Conservation (phyloP, 2,797 vertebrate genomes). For the Malacoctenus gilli region DNA sequence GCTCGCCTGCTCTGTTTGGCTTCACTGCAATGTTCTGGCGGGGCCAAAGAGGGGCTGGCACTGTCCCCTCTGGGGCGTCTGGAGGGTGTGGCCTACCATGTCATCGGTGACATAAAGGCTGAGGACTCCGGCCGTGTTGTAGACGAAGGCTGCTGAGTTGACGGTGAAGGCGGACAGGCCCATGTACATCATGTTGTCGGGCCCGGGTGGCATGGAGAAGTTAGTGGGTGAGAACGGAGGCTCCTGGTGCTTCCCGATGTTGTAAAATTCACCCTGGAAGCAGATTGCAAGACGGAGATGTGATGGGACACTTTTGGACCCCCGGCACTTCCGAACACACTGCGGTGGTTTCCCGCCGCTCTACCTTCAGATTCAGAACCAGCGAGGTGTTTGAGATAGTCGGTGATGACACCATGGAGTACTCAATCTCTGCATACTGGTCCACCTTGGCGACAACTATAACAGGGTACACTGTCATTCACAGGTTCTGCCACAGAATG, state of each 20-base stretch:
- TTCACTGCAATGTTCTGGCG: no score
- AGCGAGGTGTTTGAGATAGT: constrained; percentile 62
- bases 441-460: constrained; percentile 79
- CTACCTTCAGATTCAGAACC: constrained; percentile 79
- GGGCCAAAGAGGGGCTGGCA: no score
- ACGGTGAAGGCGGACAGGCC: constrained; percentile 83
- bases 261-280: constrained; percentile 82
- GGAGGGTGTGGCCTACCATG: constrained; percentile 71
- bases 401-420: constrained; percentile 79
- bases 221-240: constrained; percentile 78
- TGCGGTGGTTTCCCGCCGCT: no score
- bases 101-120: constrained; percentile 81
- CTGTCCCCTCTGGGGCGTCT: no score
- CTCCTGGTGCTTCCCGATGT: constrained; percentile 77
- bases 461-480: constrained; percentile 1
- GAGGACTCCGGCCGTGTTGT: constrained; percentile 81
- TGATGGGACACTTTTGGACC: no score
- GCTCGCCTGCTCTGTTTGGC: no score
- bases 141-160: constrained; percentile 85
- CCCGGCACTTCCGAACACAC: no score
- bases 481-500: neutral
- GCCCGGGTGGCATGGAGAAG: constrained; percentile 74
- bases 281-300: neutral
- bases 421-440: constrained; percentile 79
- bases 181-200: constrained; percentile 83